A percentile compares a stretch with the other conserved stretches of the same genome.
These are phyloP conservation scores for Pygmarrhopalites habei DNA, from an alignment of 1,140 invertebrate species.

Conservation along the genomic window DNA sequence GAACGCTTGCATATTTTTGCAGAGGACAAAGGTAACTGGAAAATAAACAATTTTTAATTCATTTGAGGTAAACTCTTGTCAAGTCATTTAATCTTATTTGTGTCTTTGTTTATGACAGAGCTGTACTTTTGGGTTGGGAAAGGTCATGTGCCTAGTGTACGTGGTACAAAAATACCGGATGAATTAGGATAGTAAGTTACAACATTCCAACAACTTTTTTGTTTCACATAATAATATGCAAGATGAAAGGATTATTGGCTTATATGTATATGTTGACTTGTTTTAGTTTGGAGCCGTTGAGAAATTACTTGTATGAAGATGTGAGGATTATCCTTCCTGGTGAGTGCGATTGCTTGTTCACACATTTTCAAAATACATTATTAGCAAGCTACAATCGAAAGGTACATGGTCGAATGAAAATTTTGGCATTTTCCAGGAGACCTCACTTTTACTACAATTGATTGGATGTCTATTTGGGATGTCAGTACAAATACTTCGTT, in stretches of 20 bases:
- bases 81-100: not conserved
- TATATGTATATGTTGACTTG: conserved; percentile 1
- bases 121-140: conserved; percentile 82
- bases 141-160: conserved; percentile 64
- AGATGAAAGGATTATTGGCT: conserved; percentile 1
- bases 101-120: conserved; percentile 43
- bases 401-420: too few relatives aligned
- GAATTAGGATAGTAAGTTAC: conserved; percentile 83
- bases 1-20: conserved; percentile 1
- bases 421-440: too few relatives aligned
- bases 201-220: not conserved
- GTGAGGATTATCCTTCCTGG: conserved; percentile 68
- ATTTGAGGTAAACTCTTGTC: not conserved
- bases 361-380: too few relatives aligned
- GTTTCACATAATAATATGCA: not conserved
- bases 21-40: conserved; percentile 26
- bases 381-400: too few relatives aligned
- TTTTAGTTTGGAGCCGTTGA: conserved; percentile 49
- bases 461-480: conserved; percentile 79
- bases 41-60: not conserved
- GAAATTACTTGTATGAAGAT: conserved; percentile 63
- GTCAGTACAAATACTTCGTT: conserved; percentile 61
- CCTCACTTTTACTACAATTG: conserved; percentile 70
- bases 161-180: conserved; percentile 60
- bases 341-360: too few relatives aligned